Base-by-base conservation (phyloP, 1,140 invertebrate species). In the Solen grandis region DNA sequence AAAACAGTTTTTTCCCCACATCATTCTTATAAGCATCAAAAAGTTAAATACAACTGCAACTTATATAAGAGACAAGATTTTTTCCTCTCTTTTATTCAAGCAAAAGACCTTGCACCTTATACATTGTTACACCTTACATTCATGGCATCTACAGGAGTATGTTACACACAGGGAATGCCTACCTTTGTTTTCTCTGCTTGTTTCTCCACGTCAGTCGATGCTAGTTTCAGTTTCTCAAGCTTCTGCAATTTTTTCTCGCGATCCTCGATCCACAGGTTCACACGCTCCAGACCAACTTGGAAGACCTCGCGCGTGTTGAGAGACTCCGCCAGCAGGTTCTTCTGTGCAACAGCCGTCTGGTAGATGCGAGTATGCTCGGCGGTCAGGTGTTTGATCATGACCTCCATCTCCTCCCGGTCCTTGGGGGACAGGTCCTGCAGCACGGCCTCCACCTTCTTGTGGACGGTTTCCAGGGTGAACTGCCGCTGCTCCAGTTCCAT, bases 401-500 rank as follows among this genome's bases (percentile, higher is more conserved):
- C 93, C 19, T 95, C 94, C 0, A 98, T 90, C 86, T 95, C 94
- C 35, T 95, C 95, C 85, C 96, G 95, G 89, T 97, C 93, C 57
- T 87, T 95, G 0, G 93, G 94, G 89, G 98, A 96, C n/a, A 98
- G 89, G 90, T 98, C 97, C 79, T 95, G 94, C 86, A 96, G 94
- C 93, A 98, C 95, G 68, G 96, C 96, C 54, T 95, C 94, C 4
- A 97, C 94, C 59, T 96, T 95, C 89, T 96, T 96, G 83, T 96
- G 95, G 10, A 98, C 91, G 2, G 95, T 96, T 81, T 97, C 96
- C 50, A 97, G 95, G 5, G 97, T 93, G 1, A 96, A 94, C 86
- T 96, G 95, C 90, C 97, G 97, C 5, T 95, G 95, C 87, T 97
- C 96, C 10, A 96, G 94, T 90, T 98, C 97, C 92, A 97, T 97